Evolutionary conservation across 1,140 invertebrate genomes (phyloP), one percentile per base, ranked within the genome.

Genomic region (Drosophila kikkawai): DNA sequence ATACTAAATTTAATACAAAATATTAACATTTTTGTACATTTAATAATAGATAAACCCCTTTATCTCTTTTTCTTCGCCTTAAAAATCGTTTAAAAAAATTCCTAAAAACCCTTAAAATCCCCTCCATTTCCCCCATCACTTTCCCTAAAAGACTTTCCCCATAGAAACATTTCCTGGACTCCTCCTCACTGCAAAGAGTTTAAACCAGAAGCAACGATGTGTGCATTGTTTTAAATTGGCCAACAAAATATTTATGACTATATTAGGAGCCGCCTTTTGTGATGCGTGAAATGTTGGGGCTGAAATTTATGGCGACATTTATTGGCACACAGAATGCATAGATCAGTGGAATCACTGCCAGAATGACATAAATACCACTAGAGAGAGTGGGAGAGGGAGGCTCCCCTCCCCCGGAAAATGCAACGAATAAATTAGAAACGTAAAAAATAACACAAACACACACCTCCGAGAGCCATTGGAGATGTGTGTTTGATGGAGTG

Each of bases 401-500:
- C 9, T 17, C n/a, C 47, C 65, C 41, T 41, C 19, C 39, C 34
- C 45, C 34, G 41, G 19, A 56, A 32, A 58, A 53, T 79, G 75
- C 66, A 58, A 60, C 41, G 44, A 82, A 66, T 53, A 64, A 75
- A 70, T 29, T 58, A 61, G 12, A 63, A 53, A 67, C 13, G 60
- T 55, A 56, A 48, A 76, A 77, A 61, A 56, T 45, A 55, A 45
- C 32, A 69, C 44, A 22, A 22, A 59, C 61, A 80, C 32, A 67
- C 41, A 87, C 75, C 82, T 76, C 65, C 44, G 53, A 61, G 45
- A 59, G 47, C 47, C 73, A 82, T 80, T 78, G 57, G 80, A 80
- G 61, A 83, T 80, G 84, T 67, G 79, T 90, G 80, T 90, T 84
- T 90, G 85, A 90, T 90, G 85, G 84, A 90, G 85, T 90, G 85